Conservation (phyloP, 1,140 invertebrate genomes). For the Nomia melanderi region DNA sequence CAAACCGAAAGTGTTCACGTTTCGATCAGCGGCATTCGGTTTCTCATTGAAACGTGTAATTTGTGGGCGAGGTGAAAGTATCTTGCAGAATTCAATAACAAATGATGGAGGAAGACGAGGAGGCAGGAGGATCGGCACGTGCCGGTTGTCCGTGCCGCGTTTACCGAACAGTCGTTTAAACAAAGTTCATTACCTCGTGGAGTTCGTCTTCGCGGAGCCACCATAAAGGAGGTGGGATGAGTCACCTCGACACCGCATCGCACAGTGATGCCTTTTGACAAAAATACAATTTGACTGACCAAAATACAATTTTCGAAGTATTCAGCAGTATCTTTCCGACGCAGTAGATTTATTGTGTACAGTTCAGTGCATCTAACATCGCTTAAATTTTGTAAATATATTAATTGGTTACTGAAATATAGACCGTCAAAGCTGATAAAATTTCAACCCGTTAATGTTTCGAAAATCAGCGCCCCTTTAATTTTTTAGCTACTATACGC, state of each 20-base stretch:
- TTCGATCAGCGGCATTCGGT: background rate
- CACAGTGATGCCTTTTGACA: too few relatives aligned
- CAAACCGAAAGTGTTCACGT: background rate
- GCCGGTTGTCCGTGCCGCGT: constrained; percentile 64
- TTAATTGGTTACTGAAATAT: too few relatives aligned
- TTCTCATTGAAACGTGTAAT: background rate
- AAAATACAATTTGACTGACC: too few relatives aligned
- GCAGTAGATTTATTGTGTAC: too few relatives aligned
- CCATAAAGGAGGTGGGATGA: constrained; percentile 50
- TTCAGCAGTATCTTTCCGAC: too few relatives aligned
- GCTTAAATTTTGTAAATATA: too few relatives aligned
- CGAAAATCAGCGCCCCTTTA: too few relatives aligned
- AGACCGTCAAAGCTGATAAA: too few relatives aligned
- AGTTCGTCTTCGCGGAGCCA: constrained; percentile 12
- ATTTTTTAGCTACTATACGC: too few relatives aligned
- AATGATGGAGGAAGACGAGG: background rate
- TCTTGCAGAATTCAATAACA: constrained; percentile 21
- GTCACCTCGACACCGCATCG: constrained; percentile 46
- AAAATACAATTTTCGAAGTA: too few relatives aligned
- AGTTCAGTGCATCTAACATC: too few relatives aligned
- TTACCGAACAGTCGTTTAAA: constrained; percentile 67
- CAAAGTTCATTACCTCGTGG: constrained; percentile 73
- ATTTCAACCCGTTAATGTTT: too few relatives aligned
- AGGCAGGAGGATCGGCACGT: constrained; percentile 62
- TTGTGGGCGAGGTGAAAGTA: constrained; percentile 28